Percentiles rank a stretch among this genome's conserved stretches.
Evolutionary conservation across 2,797 vertebrate genomes (phyloP).

Genomic region (Chaunax sp.): DNA sequence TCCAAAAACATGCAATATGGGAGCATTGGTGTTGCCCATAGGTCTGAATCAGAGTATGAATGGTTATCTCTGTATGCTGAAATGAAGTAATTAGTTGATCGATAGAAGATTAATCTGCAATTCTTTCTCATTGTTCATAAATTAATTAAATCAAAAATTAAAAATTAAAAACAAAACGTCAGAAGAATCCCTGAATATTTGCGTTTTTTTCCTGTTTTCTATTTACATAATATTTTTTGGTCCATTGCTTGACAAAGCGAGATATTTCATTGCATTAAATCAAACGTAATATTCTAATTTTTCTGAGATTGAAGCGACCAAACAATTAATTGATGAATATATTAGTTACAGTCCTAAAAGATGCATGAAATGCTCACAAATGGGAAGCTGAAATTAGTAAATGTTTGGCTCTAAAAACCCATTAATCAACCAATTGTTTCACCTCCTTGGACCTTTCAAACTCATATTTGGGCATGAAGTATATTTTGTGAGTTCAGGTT

Average conservation of each 20-base stretch:
- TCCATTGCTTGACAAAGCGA: neutral
- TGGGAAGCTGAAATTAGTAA: no score
- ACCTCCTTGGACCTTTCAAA: neutral
- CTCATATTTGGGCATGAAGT: constrained; percentile 3
- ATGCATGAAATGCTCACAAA: no score
- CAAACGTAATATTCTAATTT: neutral
- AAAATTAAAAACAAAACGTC: no score
- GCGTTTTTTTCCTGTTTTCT: neutral
- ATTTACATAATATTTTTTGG: no score
- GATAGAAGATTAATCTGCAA: neutral
- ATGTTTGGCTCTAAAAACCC: no score
- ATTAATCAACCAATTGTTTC: no score
- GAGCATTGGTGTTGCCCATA: no score
- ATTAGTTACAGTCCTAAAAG: neutral
- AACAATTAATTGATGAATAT: neutral
- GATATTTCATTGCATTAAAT: neutral
- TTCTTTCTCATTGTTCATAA: neutral
- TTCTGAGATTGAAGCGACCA: neutral
- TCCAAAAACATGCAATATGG: no score
- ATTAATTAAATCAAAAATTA: no score
- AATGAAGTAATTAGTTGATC: no score
- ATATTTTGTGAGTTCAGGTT: constrained; percentile 35
- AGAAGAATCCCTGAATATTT: neutral
- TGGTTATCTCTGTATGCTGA: no score
- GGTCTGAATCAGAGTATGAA: no score